These are phyloP conservation scores for Calosoma granatense DNA, from an alignment of 1,140 invertebrate genomes.

Conservation along the genomic window DNA sequence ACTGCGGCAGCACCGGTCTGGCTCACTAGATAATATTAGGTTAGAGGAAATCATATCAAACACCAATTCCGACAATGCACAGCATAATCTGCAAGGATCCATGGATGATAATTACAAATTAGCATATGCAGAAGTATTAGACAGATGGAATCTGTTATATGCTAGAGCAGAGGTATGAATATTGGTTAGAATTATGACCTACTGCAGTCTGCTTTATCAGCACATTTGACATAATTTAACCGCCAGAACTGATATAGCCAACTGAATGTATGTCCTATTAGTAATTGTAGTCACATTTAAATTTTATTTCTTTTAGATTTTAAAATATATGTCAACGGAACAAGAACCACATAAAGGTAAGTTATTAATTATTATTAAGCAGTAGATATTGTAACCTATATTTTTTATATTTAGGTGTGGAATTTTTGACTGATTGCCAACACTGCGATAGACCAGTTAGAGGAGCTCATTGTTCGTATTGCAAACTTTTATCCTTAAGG, in stretches of 20 bases:
- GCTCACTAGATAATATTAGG: slow-evolving; percentile 64
- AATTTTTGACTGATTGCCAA: slow-evolving; percentile 66
- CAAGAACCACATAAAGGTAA: slow-evolving; percentile 46
- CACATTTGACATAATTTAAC: too few relatives aligned
- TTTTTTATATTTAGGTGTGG: slow-evolving; percentile 39
- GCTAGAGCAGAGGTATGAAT: slow-evolving; percentile 56
- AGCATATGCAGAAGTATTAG: slow-evolving; percentile 80
- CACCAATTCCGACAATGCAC: slow-evolving; percentile 7
- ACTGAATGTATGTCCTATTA: too few relatives aligned
- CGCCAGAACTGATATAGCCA: too few relatives aligned
- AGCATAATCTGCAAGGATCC: slow-evolving; percentile 25
- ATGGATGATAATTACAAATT: slow-evolving; percentile 81
- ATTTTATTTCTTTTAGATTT: slow-evolving; percentile 39
- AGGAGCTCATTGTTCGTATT: slow-evolving; percentile 46
- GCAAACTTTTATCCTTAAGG: slow-evolving; percentile 25
- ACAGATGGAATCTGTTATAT: slow-evolving; percentile 72
- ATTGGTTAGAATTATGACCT: not conserved
- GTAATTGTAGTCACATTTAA: too few relatives aligned
- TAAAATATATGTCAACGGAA: slow-evolving; percentile 61
- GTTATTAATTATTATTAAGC: too few relatives aligned
- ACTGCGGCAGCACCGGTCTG: slow-evolving; percentile 48
- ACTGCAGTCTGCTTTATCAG: too few relatives aligned
- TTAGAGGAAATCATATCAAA: slow-evolving; percentile 24
- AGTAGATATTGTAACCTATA: too few relatives aligned
- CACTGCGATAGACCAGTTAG: slow-evolving; percentile 49